Percentiles rank a stretch among this genome's conserved stretches.
phyloP scores from a whole-genome alignment of 2,113 vertebrate species.

The Anhinga anhinga region DNA sequence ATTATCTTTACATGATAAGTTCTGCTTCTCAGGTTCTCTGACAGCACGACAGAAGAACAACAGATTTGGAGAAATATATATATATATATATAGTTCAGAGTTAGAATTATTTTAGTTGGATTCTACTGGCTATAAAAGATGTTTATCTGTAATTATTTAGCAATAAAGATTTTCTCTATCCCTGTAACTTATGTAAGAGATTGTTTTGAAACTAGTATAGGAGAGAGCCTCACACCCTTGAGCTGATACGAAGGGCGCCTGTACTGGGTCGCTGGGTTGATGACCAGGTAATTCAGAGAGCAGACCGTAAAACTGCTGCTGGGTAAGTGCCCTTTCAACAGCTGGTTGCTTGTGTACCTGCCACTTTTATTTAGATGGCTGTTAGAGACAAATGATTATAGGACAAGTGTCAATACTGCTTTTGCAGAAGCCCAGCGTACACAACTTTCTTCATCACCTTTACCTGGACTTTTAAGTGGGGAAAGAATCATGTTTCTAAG shows the following conservation, averaged over 20 bases:
- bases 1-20: background rate
- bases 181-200: background rate
- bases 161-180: background rate
- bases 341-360: background rate
- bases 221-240: background rate
- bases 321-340: background rate
- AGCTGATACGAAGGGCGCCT: background rate
- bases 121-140: background rate
- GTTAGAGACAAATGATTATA: background rate
- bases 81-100: background rate
- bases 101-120: background rate
- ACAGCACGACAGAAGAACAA: background rate
- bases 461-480: background rate
- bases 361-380: background rate
- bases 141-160: background rate
- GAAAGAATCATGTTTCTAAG: background rate
- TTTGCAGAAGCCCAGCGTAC: background rate
- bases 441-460: background rate
- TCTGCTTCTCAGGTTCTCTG: background rate
- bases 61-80: background rate
- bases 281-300: background rate
- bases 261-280: background rate
- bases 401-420: background rate
- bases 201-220: background rate
- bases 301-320: background rate